Evolutionary conservation across 2,888 invertebrate genomes (phyloP).

Genomic region (Griposia aprilina): DNA sequence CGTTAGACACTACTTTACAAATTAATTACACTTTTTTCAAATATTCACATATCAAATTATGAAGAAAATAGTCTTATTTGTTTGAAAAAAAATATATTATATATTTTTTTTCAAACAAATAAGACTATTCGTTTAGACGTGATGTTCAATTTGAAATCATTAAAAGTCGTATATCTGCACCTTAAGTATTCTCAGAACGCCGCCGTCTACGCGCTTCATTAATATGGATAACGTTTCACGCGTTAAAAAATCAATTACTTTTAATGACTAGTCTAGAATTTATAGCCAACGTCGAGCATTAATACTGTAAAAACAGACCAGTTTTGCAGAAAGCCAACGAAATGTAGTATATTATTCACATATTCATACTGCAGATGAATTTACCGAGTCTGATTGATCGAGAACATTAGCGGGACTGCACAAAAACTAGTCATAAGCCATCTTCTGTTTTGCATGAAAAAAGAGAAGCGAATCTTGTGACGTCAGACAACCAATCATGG

Average conservation of each 20-base stretch:
- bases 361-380: slow-evolving; percentile 41
- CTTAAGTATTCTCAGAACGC: slow-evolving; percentile 19
- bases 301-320: slow-evolving; percentile 14
- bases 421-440: slow-evolving; percentile 47
- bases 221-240: slow-evolving; percentile 42
- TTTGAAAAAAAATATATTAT: too few relatives aligned
- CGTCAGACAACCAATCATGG: slow-evolving; percentile 58
- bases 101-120: too few relatives aligned
- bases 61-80: too few relatives aligned
- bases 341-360: slow-evolving; percentile 29
- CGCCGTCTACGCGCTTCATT: slow-evolving; percentile 27
- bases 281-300: slow-evolving; percentile 30
- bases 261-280: slow-evolving; percentile 49
- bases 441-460: slow-evolving; percentile 56
- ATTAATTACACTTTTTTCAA: too few relatives aligned
- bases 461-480: slow-evolving; percentile 52
- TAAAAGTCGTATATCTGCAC: too few relatives aligned
- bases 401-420: slow-evolving; percentile 34
- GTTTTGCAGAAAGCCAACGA: slow-evolving; percentile 32
- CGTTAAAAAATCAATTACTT: slow-evolving; percentile 52
- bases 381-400: slow-evolving; percentile 55
- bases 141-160: too few relatives aligned
- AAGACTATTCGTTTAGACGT: too few relatives aligned
- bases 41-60: too few relatives aligned
- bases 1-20: too few relatives aligned